Evolutionary conservation across 37 sponge, comb jelly and placozoan species (phyloP).

Genomic region (Bolinopsis microptera): DNA sequence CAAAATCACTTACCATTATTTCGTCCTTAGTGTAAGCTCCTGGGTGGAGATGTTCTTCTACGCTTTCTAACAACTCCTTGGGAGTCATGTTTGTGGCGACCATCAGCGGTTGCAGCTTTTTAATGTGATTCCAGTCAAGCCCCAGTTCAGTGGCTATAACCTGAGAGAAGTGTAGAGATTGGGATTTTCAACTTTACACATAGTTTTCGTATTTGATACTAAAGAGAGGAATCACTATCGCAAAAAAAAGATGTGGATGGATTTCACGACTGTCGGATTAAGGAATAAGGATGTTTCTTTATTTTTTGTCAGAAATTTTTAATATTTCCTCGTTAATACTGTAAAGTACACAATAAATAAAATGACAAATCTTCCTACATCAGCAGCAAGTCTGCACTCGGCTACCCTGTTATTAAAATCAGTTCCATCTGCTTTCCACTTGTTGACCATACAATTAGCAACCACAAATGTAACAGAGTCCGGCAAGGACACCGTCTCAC

Average conservation of each 20-base stretch:
- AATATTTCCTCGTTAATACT: too few relatives aligned
- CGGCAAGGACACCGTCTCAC: constrained; percentile 76
- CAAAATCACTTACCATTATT: constrained; percentile 65
- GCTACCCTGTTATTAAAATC: constrained; percentile 87
- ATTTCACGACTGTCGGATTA: too few relatives aligned
- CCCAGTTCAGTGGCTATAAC: constrained; percentile 71
- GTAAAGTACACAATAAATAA: too few relatives aligned
- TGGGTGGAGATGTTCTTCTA: constrained; percentile 75
- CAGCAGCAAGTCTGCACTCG: constrained; percentile 88
- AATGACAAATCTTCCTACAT: too few relatives aligned
- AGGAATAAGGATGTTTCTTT: too few relatives aligned
- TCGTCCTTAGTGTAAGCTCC: constrained; percentile 81
- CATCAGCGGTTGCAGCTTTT: constrained; percentile 72
- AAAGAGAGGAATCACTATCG: too few relatives aligned
- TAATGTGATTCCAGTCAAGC: constrained; percentile 71
- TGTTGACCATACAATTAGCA: constrained; percentile 75
- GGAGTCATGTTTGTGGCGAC: constrained; percentile 66
- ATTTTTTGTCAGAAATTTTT: too few relatives aligned
- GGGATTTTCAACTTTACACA: too few relatives aligned
- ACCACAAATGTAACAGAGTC: constrained; percentile 78
- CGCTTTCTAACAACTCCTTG: constrained; percentile 70
- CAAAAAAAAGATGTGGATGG: too few relatives aligned
- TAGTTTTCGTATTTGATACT: too few relatives aligned
- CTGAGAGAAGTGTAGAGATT: constrained; percentile 23
- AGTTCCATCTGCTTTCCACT: constrained; percentile 67